A percentile compares a stretch with the other conserved stretches of the same genome.
Evolutionary conservation across 1,140 invertebrate genomes (phyloP).

Genomic region (Mya arenaria): DNA sequence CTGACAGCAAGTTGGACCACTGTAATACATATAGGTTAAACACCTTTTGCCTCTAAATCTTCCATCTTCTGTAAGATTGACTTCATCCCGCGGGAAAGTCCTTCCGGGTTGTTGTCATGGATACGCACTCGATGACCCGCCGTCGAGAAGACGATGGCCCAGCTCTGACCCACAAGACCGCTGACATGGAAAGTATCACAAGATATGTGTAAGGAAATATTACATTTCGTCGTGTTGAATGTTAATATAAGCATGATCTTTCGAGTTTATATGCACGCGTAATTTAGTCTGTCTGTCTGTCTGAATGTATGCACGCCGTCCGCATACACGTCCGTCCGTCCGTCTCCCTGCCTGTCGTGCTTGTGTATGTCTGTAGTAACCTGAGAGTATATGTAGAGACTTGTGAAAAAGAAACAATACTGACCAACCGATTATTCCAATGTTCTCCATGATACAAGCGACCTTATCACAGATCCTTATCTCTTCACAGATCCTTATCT

Average conservation of each 20-base stretch:
- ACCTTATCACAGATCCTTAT: no score
- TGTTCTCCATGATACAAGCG: not conserved
- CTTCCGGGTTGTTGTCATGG: slow-evolving; percentile 30
- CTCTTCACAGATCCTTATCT: no score
- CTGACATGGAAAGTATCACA: slow-evolving; percentile 13
- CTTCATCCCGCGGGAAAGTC: not conserved
- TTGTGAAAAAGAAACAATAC: not conserved
- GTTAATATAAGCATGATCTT: no score
- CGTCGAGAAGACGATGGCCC: slow-evolving; percentile 49
- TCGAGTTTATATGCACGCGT: no score
- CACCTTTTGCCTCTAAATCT: slow-evolving; percentile 35
- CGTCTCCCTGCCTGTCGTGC: no score
- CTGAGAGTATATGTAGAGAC: not conserved
- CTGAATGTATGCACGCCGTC: no score
- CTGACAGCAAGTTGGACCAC: no score
- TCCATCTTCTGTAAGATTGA: slow-evolving; percentile 33
- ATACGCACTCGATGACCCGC: slow-evolving; percentile 41
- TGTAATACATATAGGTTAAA: no score
- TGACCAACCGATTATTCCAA: not conserved
- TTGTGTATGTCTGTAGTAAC: not conserved
- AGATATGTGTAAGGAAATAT: no score
- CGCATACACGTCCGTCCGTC: no score
- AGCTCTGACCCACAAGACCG: slow-evolving; percentile 50
- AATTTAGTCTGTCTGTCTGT: no score
- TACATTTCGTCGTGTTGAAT: no score